A percentile compares a stretch with the other conserved stretches of the same genome.
Evolutionary conservation across 1,140 invertebrate genomes (phyloP).

Genomic region (Tribolium castaneum): DNA sequence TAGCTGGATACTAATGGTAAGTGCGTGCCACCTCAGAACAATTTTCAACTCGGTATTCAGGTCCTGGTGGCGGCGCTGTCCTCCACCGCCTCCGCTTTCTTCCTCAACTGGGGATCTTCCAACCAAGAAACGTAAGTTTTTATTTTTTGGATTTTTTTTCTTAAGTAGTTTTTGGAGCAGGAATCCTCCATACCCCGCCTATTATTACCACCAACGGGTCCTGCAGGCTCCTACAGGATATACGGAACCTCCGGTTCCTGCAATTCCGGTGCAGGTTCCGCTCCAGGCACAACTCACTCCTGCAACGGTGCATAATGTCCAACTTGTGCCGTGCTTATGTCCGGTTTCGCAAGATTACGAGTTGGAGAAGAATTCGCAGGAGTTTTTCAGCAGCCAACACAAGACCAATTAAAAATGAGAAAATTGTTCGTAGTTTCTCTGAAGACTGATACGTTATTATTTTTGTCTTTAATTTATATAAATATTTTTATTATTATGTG

Average conservation of each 20-base stretch:
- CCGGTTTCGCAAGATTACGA: conserved; percentile 62
- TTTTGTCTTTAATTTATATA: conserved; percentile 24
- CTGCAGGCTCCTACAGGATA: background rate
- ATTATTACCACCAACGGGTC: conserved; percentile 24
- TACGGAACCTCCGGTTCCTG: background rate
- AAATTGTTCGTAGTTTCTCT: background rate
- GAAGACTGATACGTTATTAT: conserved; percentile 26
- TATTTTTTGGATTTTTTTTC: background rate
- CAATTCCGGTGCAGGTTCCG: conserved; percentile 25
- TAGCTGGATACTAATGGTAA: conserved; percentile 19
- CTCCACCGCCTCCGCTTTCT: conserved; percentile 15
- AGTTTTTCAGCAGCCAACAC: background rate
- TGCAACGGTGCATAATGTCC: conserved; percentile 61
- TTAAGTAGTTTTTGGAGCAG: background rate
- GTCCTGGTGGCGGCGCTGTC: background rate
- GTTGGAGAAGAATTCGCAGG: conserved; percentile 5
- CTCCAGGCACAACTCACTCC: conserved; percentile 31
- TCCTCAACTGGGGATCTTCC: conserved; percentile 18
- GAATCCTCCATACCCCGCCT: background rate
- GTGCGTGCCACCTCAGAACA: background rate
- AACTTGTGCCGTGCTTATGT: conserved; percentile 68
- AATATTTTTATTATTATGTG: conserved; percentile 7
- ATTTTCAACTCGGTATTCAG: background rate
- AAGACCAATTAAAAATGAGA: background rate
- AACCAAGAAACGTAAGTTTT: conserved; percentile 27